phyloP scores from a whole-genome alignment of 1,140 invertebrate species.

The Pygmarrhopalites habei region DNA sequence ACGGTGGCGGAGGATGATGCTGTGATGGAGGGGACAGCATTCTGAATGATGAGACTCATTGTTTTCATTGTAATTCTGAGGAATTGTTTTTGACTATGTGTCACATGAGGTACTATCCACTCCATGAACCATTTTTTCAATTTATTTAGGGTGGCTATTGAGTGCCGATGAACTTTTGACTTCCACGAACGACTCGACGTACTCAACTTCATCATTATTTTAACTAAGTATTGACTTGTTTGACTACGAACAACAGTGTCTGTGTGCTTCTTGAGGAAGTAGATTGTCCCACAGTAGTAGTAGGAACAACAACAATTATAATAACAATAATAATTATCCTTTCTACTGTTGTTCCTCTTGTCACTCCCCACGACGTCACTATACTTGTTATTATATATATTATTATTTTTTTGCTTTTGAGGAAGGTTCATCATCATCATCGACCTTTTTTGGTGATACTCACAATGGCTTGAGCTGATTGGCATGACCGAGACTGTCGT shows the following conservation, averaged over 20 bases:
- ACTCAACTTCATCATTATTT: neutral
- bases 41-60: neutral
- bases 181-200: too few species aligned
- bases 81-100: neutral
- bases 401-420: neutral
- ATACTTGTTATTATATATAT: neutral
- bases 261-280: neutral
- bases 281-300: too few species aligned
- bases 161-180: neutral
- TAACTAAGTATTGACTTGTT: slow-evolving; percentile 10
- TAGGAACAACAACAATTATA: too few species aligned
- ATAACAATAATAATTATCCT: neutral
- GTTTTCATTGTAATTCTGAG: too few species aligned
- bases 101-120: neutral
- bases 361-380: neutral
- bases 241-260: slow-evolving; percentile 6
- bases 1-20: too few species aligned
- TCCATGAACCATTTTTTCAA: neutral
- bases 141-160: neutral
- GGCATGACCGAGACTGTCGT: too few species aligned
- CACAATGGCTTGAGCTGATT: too few species aligned
- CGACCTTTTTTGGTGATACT: too few species aligned
- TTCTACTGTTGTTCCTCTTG: neutral
- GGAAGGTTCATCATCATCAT: too few species aligned
- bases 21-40: neutral